phyloP scores from a whole-genome alignment of 2,797 vertebrate genomes.

The Ctenochaetus hawaiiensis region DNA sequence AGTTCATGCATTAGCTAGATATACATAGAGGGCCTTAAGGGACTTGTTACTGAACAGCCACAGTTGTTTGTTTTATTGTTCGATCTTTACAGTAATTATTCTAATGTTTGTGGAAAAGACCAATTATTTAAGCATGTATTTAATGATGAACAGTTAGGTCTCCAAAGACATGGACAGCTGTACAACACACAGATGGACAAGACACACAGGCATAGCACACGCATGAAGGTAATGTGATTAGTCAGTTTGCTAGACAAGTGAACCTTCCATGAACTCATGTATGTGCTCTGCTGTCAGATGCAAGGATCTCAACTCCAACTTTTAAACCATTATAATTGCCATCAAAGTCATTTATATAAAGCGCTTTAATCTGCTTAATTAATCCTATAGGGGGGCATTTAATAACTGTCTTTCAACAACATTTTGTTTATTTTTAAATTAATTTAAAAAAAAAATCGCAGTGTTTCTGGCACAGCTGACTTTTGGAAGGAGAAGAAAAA shows the following conservation, averaged over 20 bases:
- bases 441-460: background rate
- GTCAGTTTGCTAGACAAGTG: constrained; percentile 28
- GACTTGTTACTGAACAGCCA: constrained; percentile 23
- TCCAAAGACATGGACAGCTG: constrained; percentile 21
- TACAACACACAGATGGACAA: background rate
- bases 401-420: constrained; percentile 7
- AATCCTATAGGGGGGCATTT: constrained; percentile 10
- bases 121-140: constrained; percentile 28
- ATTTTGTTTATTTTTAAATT: background rate
- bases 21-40: constrained; percentile 23
- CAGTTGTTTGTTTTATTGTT: constrained; percentile 24
- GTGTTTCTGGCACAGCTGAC: constrained; percentile 4
- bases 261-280: constrained; percentile 33
- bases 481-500: constrained; percentile 9
- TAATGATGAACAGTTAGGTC: background rate
- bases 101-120: constrained; percentile 8
- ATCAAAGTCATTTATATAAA: background rate
- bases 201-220: background rate
- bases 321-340: constrained; percentile 19
- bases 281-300: constrained; percentile 15
- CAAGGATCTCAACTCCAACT: constrained; percentile 8
- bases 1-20: constrained; percentile 10
- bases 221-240: constrained; percentile 37
- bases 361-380: constrained; percentile 24
- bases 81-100: constrained; percentile 6